A percentile compares a stretch with the other conserved stretches of the same genome.
phyloP scores from a whole-genome alignment of 2,888 invertebrate genomes.

The Apodemia mormo region DNA sequence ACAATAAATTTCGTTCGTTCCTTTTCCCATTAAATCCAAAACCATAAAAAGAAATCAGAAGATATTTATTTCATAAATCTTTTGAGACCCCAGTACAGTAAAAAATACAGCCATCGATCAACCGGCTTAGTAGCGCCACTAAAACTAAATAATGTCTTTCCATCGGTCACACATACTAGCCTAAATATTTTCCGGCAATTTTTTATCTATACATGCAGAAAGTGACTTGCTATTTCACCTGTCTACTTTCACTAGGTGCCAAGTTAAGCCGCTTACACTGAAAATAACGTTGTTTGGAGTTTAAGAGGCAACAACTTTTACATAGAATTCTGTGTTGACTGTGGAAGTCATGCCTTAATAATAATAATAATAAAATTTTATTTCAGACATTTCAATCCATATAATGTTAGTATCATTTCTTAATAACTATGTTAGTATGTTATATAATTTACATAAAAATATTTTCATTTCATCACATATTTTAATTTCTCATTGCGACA shows the following conservation, averaged over 20 bases:
- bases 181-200: conserved; percentile 14
- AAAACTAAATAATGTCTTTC: conserved; percentile 17
- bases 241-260: conserved; percentile 43
- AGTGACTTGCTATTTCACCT: conserved; percentile 51
- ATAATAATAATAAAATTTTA: too few species aligned
- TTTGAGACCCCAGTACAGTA: conserved; percentile 6
- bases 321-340: not conserved
- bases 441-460: too few species aligned
- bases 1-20: not conserved
- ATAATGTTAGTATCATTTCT: too few species aligned
- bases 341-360: not conserved
- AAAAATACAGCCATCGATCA: conserved; percentile 13
- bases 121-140: conserved; percentile 1
- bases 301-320: conserved; percentile 8
- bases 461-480: too few species aligned
- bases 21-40: conserved; percentile 11
- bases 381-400: too few species aligned
- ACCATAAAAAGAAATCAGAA: conserved; percentile 8
- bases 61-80: conserved; percentile 17
- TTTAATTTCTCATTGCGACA: too few species aligned
- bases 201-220: conserved; percentile 23
- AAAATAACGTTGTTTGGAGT: conserved; percentile 25
- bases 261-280: conserved; percentile 40
- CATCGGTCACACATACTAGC: conserved; percentile 5
- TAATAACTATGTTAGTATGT: too few species aligned